phyloP scores from a whole-genome alignment of 2,797 vertebrate genomes.

The Sylvilagus floridanus region DNA sequence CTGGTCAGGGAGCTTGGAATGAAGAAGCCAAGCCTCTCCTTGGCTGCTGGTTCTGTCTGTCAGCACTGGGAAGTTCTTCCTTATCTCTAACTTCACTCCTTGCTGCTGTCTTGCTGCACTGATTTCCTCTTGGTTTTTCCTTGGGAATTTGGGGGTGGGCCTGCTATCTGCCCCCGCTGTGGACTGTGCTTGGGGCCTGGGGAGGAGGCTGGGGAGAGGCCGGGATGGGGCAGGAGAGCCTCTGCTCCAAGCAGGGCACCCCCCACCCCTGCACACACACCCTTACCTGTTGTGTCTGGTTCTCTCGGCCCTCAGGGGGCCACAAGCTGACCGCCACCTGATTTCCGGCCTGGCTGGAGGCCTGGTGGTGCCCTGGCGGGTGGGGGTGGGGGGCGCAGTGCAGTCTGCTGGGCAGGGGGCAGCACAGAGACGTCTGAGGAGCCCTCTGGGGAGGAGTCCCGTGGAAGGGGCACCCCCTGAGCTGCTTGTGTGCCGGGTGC shows the following conservation, averaged over 20 bases:
- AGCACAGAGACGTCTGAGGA: not conserved
- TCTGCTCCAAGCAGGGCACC: not conserved
- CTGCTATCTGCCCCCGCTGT: not conserved
- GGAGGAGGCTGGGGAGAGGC: not conserved
- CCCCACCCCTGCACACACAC: fast-evolving
- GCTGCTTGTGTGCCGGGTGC: not conserved
- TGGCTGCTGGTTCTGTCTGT: constrained; percentile 54
- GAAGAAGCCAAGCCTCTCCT: constrained; percentile 6
- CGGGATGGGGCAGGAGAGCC: not conserved
- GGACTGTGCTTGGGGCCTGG: not conserved
- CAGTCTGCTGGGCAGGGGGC: not conserved
- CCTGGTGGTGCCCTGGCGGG: not conserved
- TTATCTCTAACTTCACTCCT: constrained; percentile 51
- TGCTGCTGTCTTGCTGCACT: constrained; percentile 65
- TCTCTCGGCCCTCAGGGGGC: not conserved
- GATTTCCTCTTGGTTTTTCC: constrained; percentile 10
- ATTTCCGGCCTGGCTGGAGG: not conserved
- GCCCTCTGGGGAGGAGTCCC: not conserved
- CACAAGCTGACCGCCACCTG: not conserved
- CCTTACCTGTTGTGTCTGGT: not conserved
- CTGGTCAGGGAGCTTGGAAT: not conserved
- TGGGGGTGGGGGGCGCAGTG: not conserved
- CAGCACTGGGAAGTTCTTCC: constrained; percentile 21
- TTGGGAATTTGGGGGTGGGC: constrained; percentile 44
- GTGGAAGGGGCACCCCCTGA: not conserved